A percentile compares a stretch with the other conserved stretches of the same genome.
Evolutionary conservation across 2,113 vertebrate genomes (phyloP).

Genomic region (Halcyon senegalensis): DNA sequence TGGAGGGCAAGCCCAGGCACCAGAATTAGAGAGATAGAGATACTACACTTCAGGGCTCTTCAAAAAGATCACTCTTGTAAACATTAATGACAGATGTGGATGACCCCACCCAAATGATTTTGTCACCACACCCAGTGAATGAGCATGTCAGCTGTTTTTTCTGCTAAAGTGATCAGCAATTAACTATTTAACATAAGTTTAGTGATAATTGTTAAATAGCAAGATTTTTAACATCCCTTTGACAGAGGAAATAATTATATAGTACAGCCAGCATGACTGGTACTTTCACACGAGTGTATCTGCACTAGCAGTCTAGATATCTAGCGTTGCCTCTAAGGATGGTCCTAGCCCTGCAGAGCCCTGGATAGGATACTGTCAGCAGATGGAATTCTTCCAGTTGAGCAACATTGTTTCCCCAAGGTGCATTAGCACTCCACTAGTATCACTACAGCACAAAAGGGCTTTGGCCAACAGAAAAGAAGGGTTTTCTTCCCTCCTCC

Average conservation of each 20-base stretch:
- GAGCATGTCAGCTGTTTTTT: neutral
- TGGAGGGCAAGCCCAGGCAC: neutral
- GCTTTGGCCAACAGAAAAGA: neutral
- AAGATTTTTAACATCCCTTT: slow-evolving; percentile 5
- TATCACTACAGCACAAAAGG: neutral
- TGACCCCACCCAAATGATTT: neutral
- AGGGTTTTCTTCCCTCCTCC: neutral
- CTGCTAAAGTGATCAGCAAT: neutral
- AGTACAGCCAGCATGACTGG: neutral
- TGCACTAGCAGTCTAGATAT: neutral
- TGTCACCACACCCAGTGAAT: neutral
- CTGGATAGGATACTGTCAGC: neutral
- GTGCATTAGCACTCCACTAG: neutral
- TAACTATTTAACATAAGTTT: neutral
- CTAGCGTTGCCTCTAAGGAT: neutral
- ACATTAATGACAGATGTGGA: neutral
- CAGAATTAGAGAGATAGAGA: neutral
- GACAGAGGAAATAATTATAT: neutral
- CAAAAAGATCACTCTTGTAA: neutral
- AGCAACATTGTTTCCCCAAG: neutral
- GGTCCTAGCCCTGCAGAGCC: neutral
- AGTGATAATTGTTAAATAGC: neutral
- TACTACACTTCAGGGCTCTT: neutral
- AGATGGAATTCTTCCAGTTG: slow-evolving; percentile 43
- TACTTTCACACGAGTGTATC: neutral